Evolutionary conservation across 2,888 invertebrate species (phyloP).

Genomic region (Pediacus dermestoides): DNA sequence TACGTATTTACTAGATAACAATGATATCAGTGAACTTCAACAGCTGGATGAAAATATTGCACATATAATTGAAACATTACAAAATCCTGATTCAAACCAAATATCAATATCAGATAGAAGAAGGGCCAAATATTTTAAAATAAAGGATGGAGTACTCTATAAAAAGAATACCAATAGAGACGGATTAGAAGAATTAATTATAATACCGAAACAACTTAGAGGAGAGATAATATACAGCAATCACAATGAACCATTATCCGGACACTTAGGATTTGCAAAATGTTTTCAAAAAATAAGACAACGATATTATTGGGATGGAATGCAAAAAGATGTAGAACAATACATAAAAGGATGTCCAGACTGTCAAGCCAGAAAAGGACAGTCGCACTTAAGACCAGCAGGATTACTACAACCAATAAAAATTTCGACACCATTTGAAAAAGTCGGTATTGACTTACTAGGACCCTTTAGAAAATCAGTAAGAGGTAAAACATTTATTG

Average conservation of each 20-base stretch:
- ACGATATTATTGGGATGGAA: too few species aligned
- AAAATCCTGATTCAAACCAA: constrained; percentile 13
- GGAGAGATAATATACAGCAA: too few species aligned
- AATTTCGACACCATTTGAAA: too few species aligned
- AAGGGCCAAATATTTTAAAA: constrained; percentile 21
- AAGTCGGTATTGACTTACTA: constrained; percentile 25
- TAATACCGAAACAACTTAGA: constrained; percentile 23
- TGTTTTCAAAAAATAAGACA: constrained; percentile 23
- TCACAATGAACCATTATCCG: too few species aligned
- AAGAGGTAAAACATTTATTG: constrained; percentile 26
- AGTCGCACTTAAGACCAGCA: too few species aligned
- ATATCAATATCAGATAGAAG: constrained; percentile 14
- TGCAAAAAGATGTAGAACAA: too few species aligned
- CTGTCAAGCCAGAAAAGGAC: too few species aligned
- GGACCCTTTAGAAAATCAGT: constrained; percentile 26
- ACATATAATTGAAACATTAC: constrained; percentile 17
- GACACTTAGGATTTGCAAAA: constrained; percentile 24
- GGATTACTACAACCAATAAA: too few species aligned
- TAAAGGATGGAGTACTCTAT: constrained; percentile 20
- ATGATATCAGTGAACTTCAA: constrained; percentile 19
- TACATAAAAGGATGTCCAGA: too few species aligned
- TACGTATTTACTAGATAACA: constrained; percentile 15
- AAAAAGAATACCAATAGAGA: constrained; percentile 11
- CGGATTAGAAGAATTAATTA: too few species aligned
- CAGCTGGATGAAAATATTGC: constrained; percentile 12